A percentile compares a stretch with the other conserved stretches of the same genome.
phyloP scores from a whole-genome alignment of 2,113 vertebrate genomes.

The Bothrops jararaca region DNA sequence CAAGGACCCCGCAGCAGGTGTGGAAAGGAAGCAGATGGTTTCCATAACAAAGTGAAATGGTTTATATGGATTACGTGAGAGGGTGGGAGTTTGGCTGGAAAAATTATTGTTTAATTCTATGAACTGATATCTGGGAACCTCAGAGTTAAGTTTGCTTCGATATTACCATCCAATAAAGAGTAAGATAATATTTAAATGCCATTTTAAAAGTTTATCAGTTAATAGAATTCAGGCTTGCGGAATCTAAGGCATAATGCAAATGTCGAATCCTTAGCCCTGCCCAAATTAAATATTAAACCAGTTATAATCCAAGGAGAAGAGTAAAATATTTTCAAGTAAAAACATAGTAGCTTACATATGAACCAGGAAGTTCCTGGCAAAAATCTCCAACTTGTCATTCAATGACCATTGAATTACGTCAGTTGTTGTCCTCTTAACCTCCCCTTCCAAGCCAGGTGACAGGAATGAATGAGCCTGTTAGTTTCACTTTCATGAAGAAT shows the following conservation, averaged over 20 bases:
- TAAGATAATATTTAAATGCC: background rate
- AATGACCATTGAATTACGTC: background rate
- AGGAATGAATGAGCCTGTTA: background rate
- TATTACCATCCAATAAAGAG: too few relatives aligned
- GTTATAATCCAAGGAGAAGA: background rate
- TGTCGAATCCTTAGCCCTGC: background rate
- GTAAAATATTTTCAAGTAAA: slow-evolving; percentile 6
- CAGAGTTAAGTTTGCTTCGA: too few relatives aligned
- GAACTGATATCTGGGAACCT: too few relatives aligned
- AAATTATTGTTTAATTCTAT: too few relatives aligned
- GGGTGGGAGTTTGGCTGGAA: too few relatives aligned
- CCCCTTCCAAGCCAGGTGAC: background rate
- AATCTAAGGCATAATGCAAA: background rate
- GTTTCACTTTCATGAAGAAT: background rate
- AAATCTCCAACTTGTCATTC: background rate
- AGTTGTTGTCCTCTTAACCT: background rate
- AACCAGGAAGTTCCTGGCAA: slow-evolving; percentile 20
- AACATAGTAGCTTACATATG: background rate
- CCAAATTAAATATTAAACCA: background rate
- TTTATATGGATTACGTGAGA: too few relatives aligned
- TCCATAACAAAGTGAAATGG: too few relatives aligned
- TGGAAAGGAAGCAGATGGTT: too few relatives aligned
- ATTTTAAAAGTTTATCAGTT: rapidly evolving
- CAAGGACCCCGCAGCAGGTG: too few relatives aligned
- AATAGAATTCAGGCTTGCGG: background rate